Conservation (phyloP, 2,888 invertebrate genomes). For the Phaedon cochleariae region DNA sequence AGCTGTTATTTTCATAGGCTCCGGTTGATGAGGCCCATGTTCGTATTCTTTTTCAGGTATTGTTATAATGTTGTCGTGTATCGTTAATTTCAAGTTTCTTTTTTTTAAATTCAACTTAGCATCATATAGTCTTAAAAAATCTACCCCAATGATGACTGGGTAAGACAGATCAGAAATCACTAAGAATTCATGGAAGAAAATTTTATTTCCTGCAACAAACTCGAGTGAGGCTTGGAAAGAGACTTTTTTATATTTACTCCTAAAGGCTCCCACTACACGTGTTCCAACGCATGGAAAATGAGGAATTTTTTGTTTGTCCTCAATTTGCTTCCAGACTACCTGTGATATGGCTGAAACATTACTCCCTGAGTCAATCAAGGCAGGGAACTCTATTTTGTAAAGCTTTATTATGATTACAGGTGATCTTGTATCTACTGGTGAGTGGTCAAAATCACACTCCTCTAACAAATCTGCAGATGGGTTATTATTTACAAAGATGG, state of each 20-base stretch:
- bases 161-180: neutral
- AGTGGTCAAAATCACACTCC: constrained; percentile 7
- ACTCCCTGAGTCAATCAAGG: constrained; percentile 6
- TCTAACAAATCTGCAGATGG: no score
- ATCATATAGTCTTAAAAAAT: neutral
- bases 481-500: neutral
- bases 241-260: neutral
- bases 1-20: neutral
- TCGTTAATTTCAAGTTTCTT: neutral
- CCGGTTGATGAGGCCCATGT: neutral
- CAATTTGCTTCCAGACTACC: neutral
- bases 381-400: neutral
- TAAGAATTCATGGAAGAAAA: neutral
- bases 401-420: neutral
- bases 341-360: neutral
- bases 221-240: neutral
- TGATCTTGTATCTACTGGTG: neutral
- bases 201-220: neutral
- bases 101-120: neutral
- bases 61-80: neutral
- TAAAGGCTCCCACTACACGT: neutral
- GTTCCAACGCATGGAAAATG: neutral
- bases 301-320: neutral
- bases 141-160: neutral
- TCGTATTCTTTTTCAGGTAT: neutral